Conservation (phyloP, 2,888 invertebrate species). For the Aricia artaxerxes region DNA sequence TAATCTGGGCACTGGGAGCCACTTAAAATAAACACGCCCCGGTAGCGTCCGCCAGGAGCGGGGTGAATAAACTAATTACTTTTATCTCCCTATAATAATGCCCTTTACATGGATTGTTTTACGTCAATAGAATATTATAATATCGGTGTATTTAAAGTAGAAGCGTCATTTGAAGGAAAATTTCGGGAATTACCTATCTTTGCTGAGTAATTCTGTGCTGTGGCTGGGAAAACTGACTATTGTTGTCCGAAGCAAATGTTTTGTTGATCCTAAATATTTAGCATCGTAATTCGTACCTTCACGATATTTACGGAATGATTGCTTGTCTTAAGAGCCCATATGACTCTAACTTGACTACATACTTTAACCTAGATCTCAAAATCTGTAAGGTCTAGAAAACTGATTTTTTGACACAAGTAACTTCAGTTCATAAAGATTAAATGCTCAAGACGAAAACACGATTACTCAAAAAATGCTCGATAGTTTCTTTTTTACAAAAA, state of each 20-base stretch:
- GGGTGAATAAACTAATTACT: slow-evolving; percentile 43
- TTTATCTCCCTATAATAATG: slow-evolving; percentile 37
- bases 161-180: neutral
- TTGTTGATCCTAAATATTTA: neutral
- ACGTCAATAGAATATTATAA: neutral
- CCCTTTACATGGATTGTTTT: neutral
- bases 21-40: slow-evolving; percentile 42
- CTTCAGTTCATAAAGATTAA: no score
- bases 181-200: neutral
- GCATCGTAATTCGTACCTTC: neutral
- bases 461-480: no score
- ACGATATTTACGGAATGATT: no score
- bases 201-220: neutral
- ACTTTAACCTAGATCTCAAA: no score
- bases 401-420: no score
- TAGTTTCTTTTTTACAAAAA: no score
- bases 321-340: no score
- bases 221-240: neutral
- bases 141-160: neutral
- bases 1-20: slow-evolving; percentile 39
- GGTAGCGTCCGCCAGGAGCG: slow-evolving; percentile 41
- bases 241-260: neutral
- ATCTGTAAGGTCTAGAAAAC: no score
- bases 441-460: no score
- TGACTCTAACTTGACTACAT: no score